Evolutionary conservation across 2,113 vertebrate genomes (phyloP), one percentile per base, ranked within the genome.

Genomic region (Myotis brandtii): DNA sequence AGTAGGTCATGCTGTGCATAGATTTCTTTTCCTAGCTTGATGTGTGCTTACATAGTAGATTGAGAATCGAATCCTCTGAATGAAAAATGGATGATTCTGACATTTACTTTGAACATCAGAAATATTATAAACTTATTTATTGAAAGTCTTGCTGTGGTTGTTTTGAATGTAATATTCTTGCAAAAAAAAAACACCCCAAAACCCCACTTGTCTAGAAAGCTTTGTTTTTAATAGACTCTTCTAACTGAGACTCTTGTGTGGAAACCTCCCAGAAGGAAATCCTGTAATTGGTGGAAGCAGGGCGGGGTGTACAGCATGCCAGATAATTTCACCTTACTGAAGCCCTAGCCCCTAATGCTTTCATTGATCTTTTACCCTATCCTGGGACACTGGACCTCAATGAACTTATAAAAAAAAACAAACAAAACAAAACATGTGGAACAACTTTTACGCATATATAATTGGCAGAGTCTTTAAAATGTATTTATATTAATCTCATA

Each of bases 1-100:
- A 98, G 82, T 97, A 98, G 97, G 92, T 97, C 97, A 97, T 40
- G 21, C 84, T 93, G 75, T 89, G 86, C 64, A 66, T 52, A 97
- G 48, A 72, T 93, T 96, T 97, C 85, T 83, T 94, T 91, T 85
- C 88, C 54, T 93, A 88, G 69, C 54, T 80, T 96, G 84, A 80
- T 96, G 93, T 95, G 64, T 92, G 56, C 82, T 96, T 96, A 73
- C 52, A 95, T 62, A 76, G 79, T 81, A 94, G 92, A 89, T 32
- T 96, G 81, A 85, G 62, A 95, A 87, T 89, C 94, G 69, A 94
- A 76, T 85, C 85, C 70, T 96, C 67, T 73, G 70, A 95, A 85
- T 95, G 72, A 86, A 94, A 96, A 84, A 80, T 95, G 48, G 32
- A 89, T 62, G 48, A 67, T 72, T 85, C n/a, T 76, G 72, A 87